Evolutionary conservation across 2,888 invertebrate species (phyloP), one percentile per base, ranked within the genome.

Genomic region (Emmelina monodactyla): DNA sequence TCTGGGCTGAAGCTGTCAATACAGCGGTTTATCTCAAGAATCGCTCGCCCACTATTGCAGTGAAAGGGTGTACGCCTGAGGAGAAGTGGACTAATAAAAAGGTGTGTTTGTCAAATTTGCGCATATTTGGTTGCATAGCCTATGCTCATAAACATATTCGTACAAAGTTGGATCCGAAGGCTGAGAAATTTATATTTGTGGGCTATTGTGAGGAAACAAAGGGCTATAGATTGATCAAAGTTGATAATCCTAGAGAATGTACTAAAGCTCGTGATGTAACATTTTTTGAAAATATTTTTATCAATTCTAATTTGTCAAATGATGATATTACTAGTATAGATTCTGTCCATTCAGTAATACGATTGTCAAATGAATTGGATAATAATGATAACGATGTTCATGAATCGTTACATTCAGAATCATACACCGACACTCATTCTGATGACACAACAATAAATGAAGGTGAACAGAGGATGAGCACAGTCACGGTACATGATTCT

Each of bases 1-100:
- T 30, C 16, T 47, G 44, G 45, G 44, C 43, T 5, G 44, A 43
- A 33, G 46, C 45, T 2, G 39, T 40, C 1, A 35, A 41, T 7
- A 42, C 43, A 14, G 43, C 41, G 6, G 35, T 39, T 1, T 43
- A 41, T 14, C 11, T 45, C 5, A 43, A 41, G 19, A 47, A 47
- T 22, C n/a, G 41, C 3, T 33, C 39, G 9, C 41, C 44, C 6
- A 44, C 42, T 2, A 38, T 34, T 6, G 43, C 43, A n/a, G 40
- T 44, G 1, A 34, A 19, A 28, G 42, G 40, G 5, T 16, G n/a
- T 1, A 40, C 38, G 3, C 45, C 45, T 3, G 40, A 43, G 22
- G 44, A 43, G 25, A 39, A 35, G 11, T 25, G 25, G 25, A 25
- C 25, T 4, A 25, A 25, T 7, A 25, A 25, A 10, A 10, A 25